Base-by-base conservation (phyloP, 2,797 vertebrate genomes). In the Carapus acus region DNA sequence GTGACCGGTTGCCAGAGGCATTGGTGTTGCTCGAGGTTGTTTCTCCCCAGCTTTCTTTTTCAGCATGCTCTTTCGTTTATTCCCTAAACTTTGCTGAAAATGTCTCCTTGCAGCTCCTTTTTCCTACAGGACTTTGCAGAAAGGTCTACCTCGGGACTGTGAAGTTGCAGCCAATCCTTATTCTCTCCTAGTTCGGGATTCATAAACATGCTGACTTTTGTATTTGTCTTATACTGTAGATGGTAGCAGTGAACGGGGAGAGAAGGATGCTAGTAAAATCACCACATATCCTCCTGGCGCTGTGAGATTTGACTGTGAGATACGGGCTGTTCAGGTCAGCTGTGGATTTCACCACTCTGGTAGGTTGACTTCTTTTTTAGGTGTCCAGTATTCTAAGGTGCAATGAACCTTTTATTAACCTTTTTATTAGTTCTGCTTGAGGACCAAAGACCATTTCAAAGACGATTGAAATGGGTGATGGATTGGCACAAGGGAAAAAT, bases 321-420 rank as follows among this genome's bases (percentile, higher is more conserved):
- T 98, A 54, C 86, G 94, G 59, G 96, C 95, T 1, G 84, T 94
- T 18, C 96, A 98, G 89, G 94, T 99, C 85, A 96, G 94, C 88
- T 99, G 96, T 57, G 96, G 96, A 57, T 98, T 99, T 82, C 96
- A 99, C 74, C 96, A 99, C 82, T 98, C 96, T 39, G 96, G 96
- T 99, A 87, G 76, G 67, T 53, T 31, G 1, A 37, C 40, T 41
- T 53, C 31, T 42, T 4, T 4, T 27, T 5, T 9, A 27, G 24
- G 5, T 9, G 24, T 4, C 4, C 24, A n/a, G n/a, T n/a, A n/a
- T n/a, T n/a, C n/a, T n/a, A n/a, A n/a, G n/a, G n/a, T n/a, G n/a
- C n/a, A n/a, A n/a, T n/a, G n/a, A n/a, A n/a, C n/a, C n/a, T n/a
- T n/a, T n/a, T n/a, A n/a, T n/a, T n/a, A n/a, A n/a, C n/a, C n/a